A percentile compares a stretch with the other conserved stretches of the same genome.
Conservation (phyloP, 2,888 invertebrate genomes). For the Nymphalis c-album region DNA sequence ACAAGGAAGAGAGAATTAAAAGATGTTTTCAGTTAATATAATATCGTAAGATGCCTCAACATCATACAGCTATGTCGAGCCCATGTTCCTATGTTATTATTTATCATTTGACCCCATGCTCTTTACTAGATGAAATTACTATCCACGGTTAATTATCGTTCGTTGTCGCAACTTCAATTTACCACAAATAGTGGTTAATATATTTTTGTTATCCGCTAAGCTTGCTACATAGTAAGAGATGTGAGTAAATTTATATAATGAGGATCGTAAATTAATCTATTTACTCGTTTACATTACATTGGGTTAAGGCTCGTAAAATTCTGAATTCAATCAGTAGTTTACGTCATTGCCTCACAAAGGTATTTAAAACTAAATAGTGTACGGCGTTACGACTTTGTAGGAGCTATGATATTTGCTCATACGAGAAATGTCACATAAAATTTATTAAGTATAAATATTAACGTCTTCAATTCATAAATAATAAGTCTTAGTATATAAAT, state of each 20-base stretch:
- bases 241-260: slow-evolving; percentile 32
- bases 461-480: background rate
- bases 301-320: slow-evolving; percentile 51
- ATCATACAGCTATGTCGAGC: slow-evolving; percentile 6
- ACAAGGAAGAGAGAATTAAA: slow-evolving; percentile 1
- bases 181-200: slow-evolving; percentile 30
- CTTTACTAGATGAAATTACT: slow-evolving; percentile 37
- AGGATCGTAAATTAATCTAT: slow-evolving; percentile 49
- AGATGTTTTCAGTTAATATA: slow-evolving; percentile 5
- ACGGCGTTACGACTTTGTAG: slow-evolving; percentile 20
- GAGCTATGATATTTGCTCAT: background rate
- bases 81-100: slow-evolving; percentile 31
- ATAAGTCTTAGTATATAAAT: too few relatives aligned
- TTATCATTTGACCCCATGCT: slow-evolving; percentile 37
- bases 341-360: slow-evolving; percentile 51
- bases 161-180: slow-evolving; percentile 35
- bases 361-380: slow-evolving; percentile 48
- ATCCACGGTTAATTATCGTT: slow-evolving; percentile 36
- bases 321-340: slow-evolving; percentile 57
- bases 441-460: background rate
- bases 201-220: slow-evolving; percentile 32
- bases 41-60: slow-evolving; percentile 12
- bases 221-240: slow-evolving; percentile 30
- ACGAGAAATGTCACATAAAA: background rate
- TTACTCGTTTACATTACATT: slow-evolving; percentile 43